Conservation (phyloP, 64 coral and sea anemone species). For the Montipora sp. region DNA sequence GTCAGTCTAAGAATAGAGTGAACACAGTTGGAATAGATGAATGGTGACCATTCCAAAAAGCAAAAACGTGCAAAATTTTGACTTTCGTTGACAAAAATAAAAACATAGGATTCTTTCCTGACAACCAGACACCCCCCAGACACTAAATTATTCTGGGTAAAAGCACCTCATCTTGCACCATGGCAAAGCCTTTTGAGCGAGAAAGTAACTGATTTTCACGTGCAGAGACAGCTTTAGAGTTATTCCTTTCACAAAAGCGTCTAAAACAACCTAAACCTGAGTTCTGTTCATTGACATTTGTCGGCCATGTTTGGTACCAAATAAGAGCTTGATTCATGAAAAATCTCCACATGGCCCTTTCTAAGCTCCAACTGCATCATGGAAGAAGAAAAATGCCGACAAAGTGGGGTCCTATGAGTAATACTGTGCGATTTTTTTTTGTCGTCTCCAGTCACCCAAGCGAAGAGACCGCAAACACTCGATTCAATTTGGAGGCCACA, state of each 20-base stretch:
- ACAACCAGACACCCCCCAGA: slow-evolving; percentile 19
- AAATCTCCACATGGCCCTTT: slow-evolving; percentile 33
- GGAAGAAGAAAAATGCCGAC: slow-evolving; percentile 20
- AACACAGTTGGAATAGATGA: not conserved
- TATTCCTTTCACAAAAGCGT: slow-evolving; percentile 41
- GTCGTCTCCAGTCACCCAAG: slow-evolving; percentile 37
- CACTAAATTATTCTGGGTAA: not conserved
- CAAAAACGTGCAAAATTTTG: slow-evolving; percentile 11
- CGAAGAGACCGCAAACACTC: slow-evolving; percentile 12
- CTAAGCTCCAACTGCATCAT: slow-evolving; percentile 40
- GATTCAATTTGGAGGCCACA: slow-evolving; percentile 39
- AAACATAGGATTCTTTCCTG: slow-evolving; percentile 69
- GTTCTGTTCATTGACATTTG: slow-evolving; percentile 50
- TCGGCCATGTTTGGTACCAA: slow-evolving; percentile 61
- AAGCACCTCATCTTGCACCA: slow-evolving; percentile 15
- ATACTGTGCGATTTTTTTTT: slow-evolving; percentile 16
- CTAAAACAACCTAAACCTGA: slow-evolving; percentile 40
- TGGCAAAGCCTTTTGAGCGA: slow-evolving; percentile 48
- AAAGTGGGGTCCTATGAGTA: slow-evolving; percentile 43
- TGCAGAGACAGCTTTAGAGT: slow-evolving; percentile 27
- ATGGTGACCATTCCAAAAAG: slow-evolving; percentile 43
- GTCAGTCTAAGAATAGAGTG: slow-evolving; percentile 37
- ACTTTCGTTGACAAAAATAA: slow-evolving; percentile 12
- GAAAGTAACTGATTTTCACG: slow-evolving; percentile 28
- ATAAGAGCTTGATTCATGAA: slow-evolving; percentile 43